Base-by-base conservation (phyloP, 2,888 invertebrate genomes). In the Watsonalla binaria region DNA sequence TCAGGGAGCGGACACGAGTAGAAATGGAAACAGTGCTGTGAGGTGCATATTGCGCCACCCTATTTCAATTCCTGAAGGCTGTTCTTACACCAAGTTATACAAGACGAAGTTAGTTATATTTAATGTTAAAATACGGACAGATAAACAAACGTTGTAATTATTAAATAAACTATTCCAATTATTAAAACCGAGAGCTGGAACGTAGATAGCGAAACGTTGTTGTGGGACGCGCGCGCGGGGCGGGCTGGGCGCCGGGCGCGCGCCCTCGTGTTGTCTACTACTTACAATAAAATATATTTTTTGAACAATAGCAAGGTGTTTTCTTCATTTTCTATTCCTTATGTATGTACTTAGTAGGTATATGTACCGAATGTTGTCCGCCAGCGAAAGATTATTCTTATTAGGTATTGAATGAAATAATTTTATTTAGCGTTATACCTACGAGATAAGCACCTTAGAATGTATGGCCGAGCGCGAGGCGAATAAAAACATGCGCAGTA, bases 1-100 rank as follows among this genome's bases (percentile, higher is more conserved):
- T 45, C 80, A 90, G 90, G 80, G 92, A 80, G 81, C 92, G 78
- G 88, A 93, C 84, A 92, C 94, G 90, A 95, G 96, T 96, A 74
- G 96, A 97, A 93, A 96, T 96, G 95, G 96, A 97, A 93, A 97
- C 96, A 82, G 96, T 96, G 92, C 96, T 96, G 94, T 96, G 96
- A 95, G 91, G 89, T 80, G 89, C 75, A 76, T 88, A 79, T 88
- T 84, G 78, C 88, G 84, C 86, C 89, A 88, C 82, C 81, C 77
- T 87, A 79, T 85, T 87, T 90, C 90, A 90, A 90, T 90, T 90
- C 88, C 88, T 90, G 85, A 90, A 90, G 90, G 90, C 90, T 90
- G 90, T 89, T 89, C 90, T 90, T 90, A 90, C 90, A 90, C 90
- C 90, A 90, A 90, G 90, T 90, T 90, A 90, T 90, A 90, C 89